Conservation (phyloP, 2,888 invertebrate species). For the Encarsia formosa region DNA sequence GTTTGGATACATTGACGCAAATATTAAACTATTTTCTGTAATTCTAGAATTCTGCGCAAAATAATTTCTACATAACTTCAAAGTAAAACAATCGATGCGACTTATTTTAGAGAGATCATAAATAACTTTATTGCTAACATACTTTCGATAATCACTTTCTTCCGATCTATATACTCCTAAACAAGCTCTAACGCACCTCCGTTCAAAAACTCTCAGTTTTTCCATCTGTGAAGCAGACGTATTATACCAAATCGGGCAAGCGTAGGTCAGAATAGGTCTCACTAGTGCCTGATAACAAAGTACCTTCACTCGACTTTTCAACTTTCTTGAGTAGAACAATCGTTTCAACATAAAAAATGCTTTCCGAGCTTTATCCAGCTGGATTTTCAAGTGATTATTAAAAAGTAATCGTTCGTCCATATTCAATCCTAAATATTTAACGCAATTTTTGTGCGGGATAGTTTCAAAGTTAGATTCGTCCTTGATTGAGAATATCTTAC, state of each 20-base stretch:
- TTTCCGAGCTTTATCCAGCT: conserved; percentile 28
- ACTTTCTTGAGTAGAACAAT: conserved; percentile 23
- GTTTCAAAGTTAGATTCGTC: background rate
- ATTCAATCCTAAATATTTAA: background rate
- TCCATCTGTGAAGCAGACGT: conserved; percentile 23
- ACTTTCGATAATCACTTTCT: conserved; percentile 6
- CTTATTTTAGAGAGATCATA: conserved; percentile 12
- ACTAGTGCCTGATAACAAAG: conserved; percentile 27
- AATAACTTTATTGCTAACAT: background rate
- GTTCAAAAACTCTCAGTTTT: conserved; percentile 25
- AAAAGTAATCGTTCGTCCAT: background rate
- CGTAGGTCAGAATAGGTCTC: conserved; percentile 28
- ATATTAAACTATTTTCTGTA: conserved; percentile 4
- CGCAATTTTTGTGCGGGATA: background rate
- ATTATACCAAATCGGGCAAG: conserved; percentile 26
- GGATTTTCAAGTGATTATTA: conserved; percentile 11
- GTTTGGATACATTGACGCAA: background rate
- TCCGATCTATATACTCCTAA: background rate
- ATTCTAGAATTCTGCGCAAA: background rate
- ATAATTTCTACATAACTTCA: conserved; percentile 12
- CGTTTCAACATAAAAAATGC: conserved; percentile 10
- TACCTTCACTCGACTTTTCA: conserved; percentile 23
- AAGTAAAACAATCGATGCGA: conserved; percentile 10
- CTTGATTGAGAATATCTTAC: background rate
- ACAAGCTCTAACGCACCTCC: conserved; percentile 26